phyloP scores from a whole-genome alignment of 2,888 invertebrate genomes.

The Tryphoninae sp. region DNA sequence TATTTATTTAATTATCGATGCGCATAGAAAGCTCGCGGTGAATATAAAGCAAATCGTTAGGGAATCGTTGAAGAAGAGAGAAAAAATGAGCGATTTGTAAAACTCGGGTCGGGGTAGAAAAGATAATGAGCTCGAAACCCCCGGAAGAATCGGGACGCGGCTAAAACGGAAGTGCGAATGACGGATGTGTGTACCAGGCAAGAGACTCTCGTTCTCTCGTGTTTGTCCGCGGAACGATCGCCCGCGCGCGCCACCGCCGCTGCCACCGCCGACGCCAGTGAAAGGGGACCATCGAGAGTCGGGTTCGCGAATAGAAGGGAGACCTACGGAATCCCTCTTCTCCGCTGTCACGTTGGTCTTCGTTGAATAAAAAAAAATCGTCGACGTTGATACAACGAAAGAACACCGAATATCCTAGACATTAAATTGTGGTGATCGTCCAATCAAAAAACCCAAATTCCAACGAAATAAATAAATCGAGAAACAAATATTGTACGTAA shows the following conservation, averaged over 20 bases:
- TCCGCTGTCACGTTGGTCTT: slow-evolving; percentile 1
- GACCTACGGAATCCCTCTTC: slow-evolving; percentile 37
- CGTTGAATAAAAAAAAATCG: slow-evolving; percentile 5
- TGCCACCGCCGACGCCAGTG: slow-evolving; percentile 10
- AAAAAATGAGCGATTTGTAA: not conserved
- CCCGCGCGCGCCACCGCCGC: not conserved
- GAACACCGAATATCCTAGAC: not conserved
- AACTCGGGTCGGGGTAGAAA: not conserved
- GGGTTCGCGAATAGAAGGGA: slow-evolving; percentile 42
- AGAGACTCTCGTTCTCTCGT: slow-evolving; percentile 48
- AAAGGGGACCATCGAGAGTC: slow-evolving; percentile 52
- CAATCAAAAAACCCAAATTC: not conserved
- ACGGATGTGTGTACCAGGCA: slow-evolving; percentile 58
- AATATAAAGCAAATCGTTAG: too few relatives aligned
- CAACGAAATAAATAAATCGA: not conserved
- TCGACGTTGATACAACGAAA: not conserved
- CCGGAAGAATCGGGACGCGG: slow-evolving; percentile 46
- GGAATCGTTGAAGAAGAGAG: too few relatives aligned
- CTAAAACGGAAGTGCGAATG: slow-evolving; percentile 59
- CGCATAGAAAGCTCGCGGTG: too few relatives aligned
- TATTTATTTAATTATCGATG: too few relatives aligned
- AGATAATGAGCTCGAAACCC: not conserved
- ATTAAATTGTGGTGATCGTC: not conserved
- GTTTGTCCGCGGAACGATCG: slow-evolving; percentile 2
- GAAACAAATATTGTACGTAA: not conserved